Base-by-base conservation (phyloP, 92 coral and sea anemone species). In the Epizoanthus ramosus region DNA sequence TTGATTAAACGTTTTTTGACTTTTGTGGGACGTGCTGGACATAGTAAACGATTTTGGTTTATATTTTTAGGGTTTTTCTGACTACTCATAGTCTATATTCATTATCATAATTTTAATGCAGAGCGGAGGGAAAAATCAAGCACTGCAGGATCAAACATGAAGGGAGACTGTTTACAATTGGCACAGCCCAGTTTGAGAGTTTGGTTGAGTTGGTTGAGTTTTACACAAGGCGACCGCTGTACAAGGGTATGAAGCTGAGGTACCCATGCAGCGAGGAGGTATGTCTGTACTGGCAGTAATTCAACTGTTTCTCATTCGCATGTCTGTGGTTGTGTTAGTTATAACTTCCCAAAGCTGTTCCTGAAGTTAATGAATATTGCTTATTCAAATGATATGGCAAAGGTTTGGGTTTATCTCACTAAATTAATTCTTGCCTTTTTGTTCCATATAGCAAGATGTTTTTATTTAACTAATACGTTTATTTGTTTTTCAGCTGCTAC, bases 51-150 rank as follows among this genome's bases (percentile, higher is more conserved):
- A 13, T 12, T 50, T 50, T 50, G 13, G 2, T 50, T 10, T 50
- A 50, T 15, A 50, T 50, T 50, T 50, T 50, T 9, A 50, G 54
- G 54, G 14, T 50, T 12, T 50, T 50, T 50, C 14, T 50, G 8
- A 50, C 54, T 16, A 43, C 6, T 43, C 10, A 50, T 50, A 50
- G 54, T 15, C 54, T 3, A 50, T 13, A 50, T 50, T 50, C 15
- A 50, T 50, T 24, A n/a, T 72, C 57, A 4, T 58, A 57, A 31
- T 90, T 65, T 35, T 54, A 31, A 79, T 92, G 31, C 85, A 97
- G 99, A 83, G 99, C 99, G 13, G 99, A 97, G 68, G 97, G 97
- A n/a, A 97, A 97, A 88, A 97, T 97, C 52, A 97, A 97, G 73
- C 99, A 97, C 94, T 97, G 99, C 21, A 89, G 94, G 72, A 86